A percentile compares a stretch with the other conserved stretches of the same genome.
Evolutionary conservation across 2,888 invertebrate species (phyloP).

Genomic region (Strigamia crassipes): DNA sequence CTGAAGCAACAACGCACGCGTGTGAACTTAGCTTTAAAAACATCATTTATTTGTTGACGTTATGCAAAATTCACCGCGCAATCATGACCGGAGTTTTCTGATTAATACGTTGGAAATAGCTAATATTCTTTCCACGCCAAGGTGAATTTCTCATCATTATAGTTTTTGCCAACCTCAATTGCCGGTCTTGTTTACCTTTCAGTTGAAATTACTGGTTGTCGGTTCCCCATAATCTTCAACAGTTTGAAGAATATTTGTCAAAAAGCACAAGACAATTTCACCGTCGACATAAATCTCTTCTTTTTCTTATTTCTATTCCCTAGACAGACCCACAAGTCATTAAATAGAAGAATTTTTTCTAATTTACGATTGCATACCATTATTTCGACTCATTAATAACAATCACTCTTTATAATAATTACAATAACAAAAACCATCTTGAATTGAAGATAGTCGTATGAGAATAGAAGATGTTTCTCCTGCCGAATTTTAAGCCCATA

Average conservation of each 20-base stretch:
- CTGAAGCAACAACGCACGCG: too few relatives aligned
- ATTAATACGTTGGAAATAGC: too few relatives aligned
- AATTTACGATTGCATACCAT: conserved; percentile 4
- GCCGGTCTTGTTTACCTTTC: background rate
- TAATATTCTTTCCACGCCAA: too few relatives aligned
- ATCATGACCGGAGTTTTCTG: too few relatives aligned
- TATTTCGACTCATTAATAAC: conserved; percentile 4
- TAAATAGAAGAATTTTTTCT: background rate
- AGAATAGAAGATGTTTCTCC: background rate
- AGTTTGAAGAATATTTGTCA: background rate
- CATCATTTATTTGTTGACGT: too few relatives aligned
- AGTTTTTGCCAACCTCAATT: too few relatives aligned
- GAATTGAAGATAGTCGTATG: background rate
- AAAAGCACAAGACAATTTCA: background rate
- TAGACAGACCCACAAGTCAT: background rate
- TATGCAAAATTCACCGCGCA: too few relatives aligned
- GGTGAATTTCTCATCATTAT: too few relatives aligned
- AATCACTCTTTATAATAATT: conserved; percentile 10
- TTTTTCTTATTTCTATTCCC: background rate
- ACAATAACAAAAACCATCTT: conserved; percentile 10
- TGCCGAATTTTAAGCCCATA: background rate
- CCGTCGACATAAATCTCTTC: background rate
- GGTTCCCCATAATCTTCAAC: background rate
- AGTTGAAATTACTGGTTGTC: background rate
- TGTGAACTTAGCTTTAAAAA: too few relatives aligned